phyloP scores from a whole-genome alignment of 92 coral and sea anemone genomes.

The Heliopora coerulea region DNA sequence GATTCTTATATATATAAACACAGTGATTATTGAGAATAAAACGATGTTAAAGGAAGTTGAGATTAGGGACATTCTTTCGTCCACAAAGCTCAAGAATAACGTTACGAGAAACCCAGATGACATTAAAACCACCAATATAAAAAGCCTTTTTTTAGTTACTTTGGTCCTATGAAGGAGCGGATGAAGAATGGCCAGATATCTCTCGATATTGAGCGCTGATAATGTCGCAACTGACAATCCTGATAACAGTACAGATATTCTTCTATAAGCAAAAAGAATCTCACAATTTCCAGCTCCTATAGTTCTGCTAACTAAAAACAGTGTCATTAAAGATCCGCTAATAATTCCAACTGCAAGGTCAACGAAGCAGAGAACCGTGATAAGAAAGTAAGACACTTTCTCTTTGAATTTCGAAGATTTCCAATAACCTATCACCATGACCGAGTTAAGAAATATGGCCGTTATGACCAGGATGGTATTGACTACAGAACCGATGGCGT shows the following conservation, averaged over 20 bases:
- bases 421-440: not conserved
- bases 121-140: not conserved
- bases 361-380: constrained; percentile 9
- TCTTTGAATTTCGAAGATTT: constrained; percentile 2
- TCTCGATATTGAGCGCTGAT: not conserved
- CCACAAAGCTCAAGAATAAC: not conserved
- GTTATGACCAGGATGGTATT: not conserved
- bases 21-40: not conserved
- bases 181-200: constrained; percentile 16
- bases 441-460: not conserved
- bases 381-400: not conserved
- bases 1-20: not conserved
- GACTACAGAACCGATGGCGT: no score
- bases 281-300: not conserved
- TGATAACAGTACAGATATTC: not conserved
- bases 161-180: constrained; percentile 1
- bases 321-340: not conserved
- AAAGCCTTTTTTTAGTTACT: constrained; percentile 12
- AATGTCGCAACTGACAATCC: not conserved
- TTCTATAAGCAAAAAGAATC: not conserved
- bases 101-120: no score
- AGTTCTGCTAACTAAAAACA: not conserved
- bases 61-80: not conserved
- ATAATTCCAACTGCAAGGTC: constrained; percentile 2
- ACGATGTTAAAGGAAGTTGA: not conserved